Percentiles rank a stretch among this genome's conserved stretches.
These are phyloP conservation scores for Amphilophus citrinellus DNA, from an alignment of 2,113 vertebrate species.

Conservation along the genomic window DNA sequence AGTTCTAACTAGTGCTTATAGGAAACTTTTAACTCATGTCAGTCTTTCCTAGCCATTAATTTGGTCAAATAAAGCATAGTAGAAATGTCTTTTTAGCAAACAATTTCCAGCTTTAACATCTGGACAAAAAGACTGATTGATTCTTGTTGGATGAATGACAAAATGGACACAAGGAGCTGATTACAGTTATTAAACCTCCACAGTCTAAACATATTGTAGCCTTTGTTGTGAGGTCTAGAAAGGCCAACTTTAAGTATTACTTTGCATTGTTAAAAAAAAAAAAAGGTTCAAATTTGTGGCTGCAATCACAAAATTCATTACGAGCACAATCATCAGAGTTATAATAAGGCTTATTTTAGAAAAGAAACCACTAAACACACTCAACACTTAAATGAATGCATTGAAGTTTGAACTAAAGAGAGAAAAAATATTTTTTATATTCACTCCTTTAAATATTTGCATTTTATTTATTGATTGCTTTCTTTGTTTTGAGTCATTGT, in stretches of 20 bases:
- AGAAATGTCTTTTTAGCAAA: not conserved
- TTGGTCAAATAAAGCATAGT: not conserved
- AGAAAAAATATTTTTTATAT: not conserved
- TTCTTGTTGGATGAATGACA: not conserved
- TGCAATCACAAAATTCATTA: constrained; percentile 17
- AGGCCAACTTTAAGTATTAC: not conserved
- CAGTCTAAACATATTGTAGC: not conserved
- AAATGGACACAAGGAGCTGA: not conserved
- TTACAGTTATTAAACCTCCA: not conserved
- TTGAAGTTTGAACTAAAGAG: not conserved
- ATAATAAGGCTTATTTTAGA: constrained; percentile 3
- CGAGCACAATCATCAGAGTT: constrained; percentile 2
- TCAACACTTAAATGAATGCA: not conserved
- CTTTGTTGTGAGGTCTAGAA: not conserved
- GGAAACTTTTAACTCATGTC: not conserved
- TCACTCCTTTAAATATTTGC: not conserved
- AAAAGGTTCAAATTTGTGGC: not conserved
- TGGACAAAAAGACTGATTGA: not conserved
- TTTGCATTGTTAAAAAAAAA: not conserved
- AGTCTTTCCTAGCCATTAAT: fast-evolving
- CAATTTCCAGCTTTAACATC: not conserved
- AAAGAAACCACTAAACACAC: not conserved
- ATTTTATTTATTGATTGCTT: not conserved
- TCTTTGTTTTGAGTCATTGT: not conserved
- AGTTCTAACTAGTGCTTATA: not conserved